Base-by-base conservation (phyloP, 2,797 vertebrate genomes). In the Crossoptilon crossoptilon region DNA sequence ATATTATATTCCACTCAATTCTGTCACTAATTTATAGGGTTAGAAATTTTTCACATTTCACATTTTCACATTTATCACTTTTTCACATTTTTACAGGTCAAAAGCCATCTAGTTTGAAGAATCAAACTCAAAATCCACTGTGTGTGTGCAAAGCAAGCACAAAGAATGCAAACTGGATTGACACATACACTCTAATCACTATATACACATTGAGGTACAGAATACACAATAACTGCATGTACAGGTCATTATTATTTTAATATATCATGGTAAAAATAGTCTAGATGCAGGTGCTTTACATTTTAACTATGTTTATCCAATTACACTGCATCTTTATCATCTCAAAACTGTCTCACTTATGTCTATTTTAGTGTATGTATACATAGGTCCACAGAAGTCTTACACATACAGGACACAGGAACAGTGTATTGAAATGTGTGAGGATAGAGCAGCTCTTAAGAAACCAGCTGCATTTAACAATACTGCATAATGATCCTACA, bases 101-200 rank as follows among this genome's bases (percentile, higher is more conserved):
- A 83, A 92, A 84, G 90, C 75, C 7, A 44, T 53, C 62, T 75
- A n/a, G 18, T 90, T 94, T 87, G 78, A 83, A 75, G 83, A 86
- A 67, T 14, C 60, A 67, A 84, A 64, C 71, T 92, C 24, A 91
- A 91, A 55, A 91, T 91, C 88, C 79, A 85, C 76, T 67, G 76
- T 55, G n/a, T 23, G 29, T 44, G 41, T 70, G 89, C 73, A 84
- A 87, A 93, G 67, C 73, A 93, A 95, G 63, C 76, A 92, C 79
- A 49, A 86, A 91, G 67, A 86, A 81, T 44, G 76, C 53, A 23
- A 58, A 91, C 67, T 94, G 79, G 84, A 88, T 91, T 87, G 63
- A 81, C 63, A 84, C 56, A 78, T 33, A 64, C 8, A 0, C 51
- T 73, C 48, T 73, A 64, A 78, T 53, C 44, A 60, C 70, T 76